Base-by-base conservation (phyloP, 2,113 vertebrate species). In the Tympanuchus pallidicinctus region DNA sequence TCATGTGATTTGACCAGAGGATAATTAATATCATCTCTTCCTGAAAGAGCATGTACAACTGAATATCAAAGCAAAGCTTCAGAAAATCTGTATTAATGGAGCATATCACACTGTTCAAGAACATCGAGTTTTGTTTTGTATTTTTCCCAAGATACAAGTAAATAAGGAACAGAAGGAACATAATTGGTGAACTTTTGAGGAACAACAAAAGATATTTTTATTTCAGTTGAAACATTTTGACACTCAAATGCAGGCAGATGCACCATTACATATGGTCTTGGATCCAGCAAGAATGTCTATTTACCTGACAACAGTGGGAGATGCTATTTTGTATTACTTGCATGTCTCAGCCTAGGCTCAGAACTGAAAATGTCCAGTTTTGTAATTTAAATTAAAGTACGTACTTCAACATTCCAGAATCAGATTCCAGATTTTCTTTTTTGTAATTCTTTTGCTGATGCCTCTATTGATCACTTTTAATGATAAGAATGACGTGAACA, bases 241-340 rank as follows among this genome's bases (percentile, higher is more conserved):
- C 24, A 86, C 15, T 72, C 57, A 73, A 86, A 72, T 2, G 1
- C 12, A 67, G 20, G 19, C 32, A 86, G 69, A 59, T 11, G 32
- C 32, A 81, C 12, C 34, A 60, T n/a, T 45, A 59, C 5, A 36
- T 6, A 63, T 2, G 72, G 27, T 42, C 47, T 45, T 54, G 14
- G 36, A 83, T 28, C 0, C 4, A 80, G 32, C 5, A 63, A 75
- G 43, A 70, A 75, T 1, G 1, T 63, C 30, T 65, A 7, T 34
- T 54, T 67, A 86, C 18, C 13, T 2, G 1, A 32, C 40, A 54
- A 54, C 38, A 0, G 2, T 2, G 3, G 36, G 4, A 47, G 28
- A 84, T n/a, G 25, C 28, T 25, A 86, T 38, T 67, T 74, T 2
- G 7, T 20, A 19, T 15, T 59, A 34, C 86, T 63, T 71, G n/a